phyloP scores from a whole-genome alignment of 2,113 vertebrate species.

The Anarrhichthys ocellatus region DNA sequence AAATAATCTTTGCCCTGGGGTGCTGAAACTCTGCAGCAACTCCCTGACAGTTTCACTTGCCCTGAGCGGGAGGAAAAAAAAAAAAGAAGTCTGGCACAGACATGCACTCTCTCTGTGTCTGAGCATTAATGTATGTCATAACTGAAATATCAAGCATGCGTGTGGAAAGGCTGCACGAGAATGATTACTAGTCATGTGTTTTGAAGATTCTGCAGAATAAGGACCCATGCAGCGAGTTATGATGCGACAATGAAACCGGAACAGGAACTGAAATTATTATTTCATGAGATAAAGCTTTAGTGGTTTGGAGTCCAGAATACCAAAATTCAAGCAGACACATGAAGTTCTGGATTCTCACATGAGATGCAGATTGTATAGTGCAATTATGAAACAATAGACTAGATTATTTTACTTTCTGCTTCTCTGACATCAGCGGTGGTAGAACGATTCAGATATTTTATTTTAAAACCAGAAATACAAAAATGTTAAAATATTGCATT shows the following conservation, averaged over 20 bases:
- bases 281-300: not conserved
- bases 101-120: conserved; percentile 23
- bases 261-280: conserved; percentile 11
- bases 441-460: not conserved
- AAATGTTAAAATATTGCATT: not conserved
- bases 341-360: not conserved
- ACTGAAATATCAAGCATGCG: not conserved
- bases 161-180: not conserved
- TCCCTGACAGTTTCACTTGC: conserved; percentile 76
- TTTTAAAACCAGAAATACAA: no score
- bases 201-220: not conserved
- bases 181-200: not conserved
- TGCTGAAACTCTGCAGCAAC: conserved; percentile 76
- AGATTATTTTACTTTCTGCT: not conserved
- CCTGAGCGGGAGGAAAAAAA: conserved; percentile 41
- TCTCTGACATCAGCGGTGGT: not conserved
- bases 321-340: not conserved
- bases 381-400: not conserved
- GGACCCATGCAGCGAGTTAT: not conserved
- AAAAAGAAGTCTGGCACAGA: conserved; percentile 12
- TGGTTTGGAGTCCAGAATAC: not conserved
- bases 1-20: conserved; percentile 79
- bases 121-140: conserved; percentile 1
- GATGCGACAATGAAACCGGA: conserved; percentile 26
- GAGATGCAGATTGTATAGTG: not conserved